phyloP scores from a whole-genome alignment of 2,888 invertebrate species.

The Horisme vitalbata region DNA sequence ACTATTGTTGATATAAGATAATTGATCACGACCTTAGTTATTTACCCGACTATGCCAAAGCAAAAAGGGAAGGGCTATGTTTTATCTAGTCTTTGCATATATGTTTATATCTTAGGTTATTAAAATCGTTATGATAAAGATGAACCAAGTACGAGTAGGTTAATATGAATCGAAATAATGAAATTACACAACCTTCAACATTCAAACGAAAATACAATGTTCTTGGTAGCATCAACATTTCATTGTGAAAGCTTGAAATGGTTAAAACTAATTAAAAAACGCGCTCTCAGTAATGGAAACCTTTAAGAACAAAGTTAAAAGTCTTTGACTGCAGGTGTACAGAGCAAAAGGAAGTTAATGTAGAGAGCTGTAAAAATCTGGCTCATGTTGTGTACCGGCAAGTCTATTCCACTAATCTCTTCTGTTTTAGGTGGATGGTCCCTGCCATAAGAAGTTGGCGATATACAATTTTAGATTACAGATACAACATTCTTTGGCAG shows the following conservation, averaged over 20 bases:
- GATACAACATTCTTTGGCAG: not conserved
- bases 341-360: slow-evolving; percentile 70
- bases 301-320: slow-evolving; percentile 53
- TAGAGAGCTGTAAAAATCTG: slow-evolving; percentile 67
- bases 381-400: slow-evolving; percentile 61
- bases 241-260: not conserved
- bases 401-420: slow-evolving; percentile 67
- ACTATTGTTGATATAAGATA: no score
- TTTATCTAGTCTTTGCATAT: no score
- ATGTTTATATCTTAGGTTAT: no score
- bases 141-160: no score
- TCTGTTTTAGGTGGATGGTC: slow-evolving; percentile 39
- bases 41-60: no score
- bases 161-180: no score
- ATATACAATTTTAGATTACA: not conserved
- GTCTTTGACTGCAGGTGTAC: slow-evolving; percentile 70
- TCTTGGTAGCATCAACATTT: not conserved
- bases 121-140: no score
- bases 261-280: slow-evolving; percentile 13
- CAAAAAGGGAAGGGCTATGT: no score
- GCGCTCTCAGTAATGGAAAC: slow-evolving; percentile 5
- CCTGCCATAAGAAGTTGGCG: slow-evolving; percentile 36
- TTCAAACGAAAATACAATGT: not conserved
- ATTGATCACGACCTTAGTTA: no score
- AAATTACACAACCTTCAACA: no score